A percentile compares a stretch with the other conserved stretches of the same genome.
These are phyloP conservation scores for Callorhinus ursinus DNA, from an alignment of 2,113 vertebrate species.

Conservation along the genomic window DNA sequence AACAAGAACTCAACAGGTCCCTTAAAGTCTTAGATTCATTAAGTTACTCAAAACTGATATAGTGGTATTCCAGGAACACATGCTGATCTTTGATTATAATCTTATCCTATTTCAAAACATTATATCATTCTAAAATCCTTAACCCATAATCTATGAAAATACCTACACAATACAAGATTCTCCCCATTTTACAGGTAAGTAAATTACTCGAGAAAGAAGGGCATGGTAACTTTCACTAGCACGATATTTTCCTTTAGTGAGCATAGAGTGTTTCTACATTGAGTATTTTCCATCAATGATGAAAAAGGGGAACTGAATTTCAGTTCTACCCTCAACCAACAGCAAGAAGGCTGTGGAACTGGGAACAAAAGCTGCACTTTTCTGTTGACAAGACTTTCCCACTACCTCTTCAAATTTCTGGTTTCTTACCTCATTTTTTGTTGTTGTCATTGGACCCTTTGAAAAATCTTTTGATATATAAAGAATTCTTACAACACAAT, in stretches of 20 bases:
- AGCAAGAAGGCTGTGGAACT: background rate
- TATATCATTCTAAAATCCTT: conserved; percentile 24
- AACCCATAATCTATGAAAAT: conserved; percentile 25
- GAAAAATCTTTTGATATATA: background rate
- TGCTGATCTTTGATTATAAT: background rate
- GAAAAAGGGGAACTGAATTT: background rate
- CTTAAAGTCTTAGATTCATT: background rate
- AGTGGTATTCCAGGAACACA: background rate
- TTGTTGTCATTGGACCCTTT: background rate
- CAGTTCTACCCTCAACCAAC: background rate
- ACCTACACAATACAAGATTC: background rate
- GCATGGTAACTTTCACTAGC: background rate
- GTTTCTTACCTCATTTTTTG: background rate
- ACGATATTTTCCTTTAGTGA: background rate
- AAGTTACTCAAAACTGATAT: conserved; percentile 25
- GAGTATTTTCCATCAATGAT: background rate
- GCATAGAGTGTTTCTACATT: background rate
- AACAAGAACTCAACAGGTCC: background rate
- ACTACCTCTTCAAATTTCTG: background rate
- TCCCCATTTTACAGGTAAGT: background rate
- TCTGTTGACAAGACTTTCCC: background rate
- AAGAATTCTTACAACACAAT: conserved; percentile 35
- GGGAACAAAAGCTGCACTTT: background rate
- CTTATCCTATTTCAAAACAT: conserved; percentile 29
- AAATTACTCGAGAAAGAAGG: conserved; percentile 41